These are phyloP conservation scores for Trypoxylus dichotomus DNA, from an alignment of 1,140 invertebrate genomes.

Conservation along the genomic window DNA sequence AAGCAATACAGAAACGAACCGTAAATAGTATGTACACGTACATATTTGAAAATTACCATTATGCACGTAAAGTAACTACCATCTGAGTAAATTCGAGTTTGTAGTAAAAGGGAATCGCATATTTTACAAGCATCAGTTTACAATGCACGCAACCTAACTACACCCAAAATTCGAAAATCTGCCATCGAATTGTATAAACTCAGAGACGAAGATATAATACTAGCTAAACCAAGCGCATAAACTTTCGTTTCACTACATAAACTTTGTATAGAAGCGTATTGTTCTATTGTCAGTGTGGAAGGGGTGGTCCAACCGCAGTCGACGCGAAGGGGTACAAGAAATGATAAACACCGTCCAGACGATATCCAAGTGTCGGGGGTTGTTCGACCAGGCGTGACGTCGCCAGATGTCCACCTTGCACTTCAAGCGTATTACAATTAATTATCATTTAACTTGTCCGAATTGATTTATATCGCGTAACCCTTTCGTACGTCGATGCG, in stretches of 20 bases:
- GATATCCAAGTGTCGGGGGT: slow-evolving; percentile 35
- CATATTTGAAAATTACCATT: too few relatives aligned
- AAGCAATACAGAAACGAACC: too few relatives aligned
- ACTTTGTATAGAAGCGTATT: slow-evolving; percentile 42
- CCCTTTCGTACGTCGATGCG: background rate
- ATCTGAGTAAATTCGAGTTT: too few relatives aligned
- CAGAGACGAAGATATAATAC: background rate
- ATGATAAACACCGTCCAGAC: slow-evolving; percentile 38
- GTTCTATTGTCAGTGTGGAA: slow-evolving; percentile 29
- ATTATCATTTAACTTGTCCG: slow-evolving; percentile 39
- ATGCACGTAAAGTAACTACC: too few relatives aligned
- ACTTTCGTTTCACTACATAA: slow-evolving; percentile 43
- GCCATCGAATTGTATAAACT: too few relatives aligned
- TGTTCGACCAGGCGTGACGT: slow-evolving; percentile 39
- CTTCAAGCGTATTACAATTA: slow-evolving; percentile 40
- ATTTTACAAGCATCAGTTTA: too few relatives aligned
- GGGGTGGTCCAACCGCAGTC: slow-evolving; percentile 40
- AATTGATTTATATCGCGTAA: slow-evolving; percentile 35
- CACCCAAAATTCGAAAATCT: too few relatives aligned
- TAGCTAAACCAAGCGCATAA: slow-evolving; percentile 38
- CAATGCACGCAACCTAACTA: too few relatives aligned
- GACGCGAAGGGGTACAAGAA: slow-evolving; percentile 37
- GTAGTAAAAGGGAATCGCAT: too few relatives aligned
- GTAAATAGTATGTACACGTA: too few relatives aligned
- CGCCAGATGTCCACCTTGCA: slow-evolving; percentile 42